Evolutionary conservation across 2,113 vertebrate species (phyloP).

Genomic region (Xenopus tropicalis): DNA sequence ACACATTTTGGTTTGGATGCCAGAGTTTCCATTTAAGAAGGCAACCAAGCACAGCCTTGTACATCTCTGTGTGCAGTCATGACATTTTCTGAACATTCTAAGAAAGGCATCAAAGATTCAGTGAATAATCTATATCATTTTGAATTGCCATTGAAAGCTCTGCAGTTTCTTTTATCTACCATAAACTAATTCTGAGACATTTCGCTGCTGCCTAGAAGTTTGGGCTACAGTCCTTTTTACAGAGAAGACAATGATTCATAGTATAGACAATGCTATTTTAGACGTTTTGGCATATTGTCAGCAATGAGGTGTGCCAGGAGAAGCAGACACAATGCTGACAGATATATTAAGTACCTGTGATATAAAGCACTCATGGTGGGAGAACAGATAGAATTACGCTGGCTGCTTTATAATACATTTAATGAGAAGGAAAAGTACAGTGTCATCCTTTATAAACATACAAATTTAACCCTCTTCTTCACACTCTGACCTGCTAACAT

Average conservation of each 20-base stretch:
- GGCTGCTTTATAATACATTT: slow-evolving; percentile 24
- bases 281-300: slow-evolving; percentile 52
- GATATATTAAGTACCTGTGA: slow-evolving; percentile 55
- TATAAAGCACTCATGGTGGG: slow-evolving; percentile 46
- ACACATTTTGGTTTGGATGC: no score
- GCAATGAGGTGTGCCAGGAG: slow-evolving; percentile 52
- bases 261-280: slow-evolving; percentile 44
- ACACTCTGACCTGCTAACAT: neutral
- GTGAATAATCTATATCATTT: no score
- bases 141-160: no score
- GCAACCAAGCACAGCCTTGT: no score
- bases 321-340: slow-evolving; percentile 56
- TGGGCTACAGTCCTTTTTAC: slow-evolving; percentile 19
- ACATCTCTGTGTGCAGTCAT: no score
- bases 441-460: slow-evolving; percentile 16
- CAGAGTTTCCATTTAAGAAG: no score
- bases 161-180: slow-evolving; percentile 23
- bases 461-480: slow-evolving; percentile 5
- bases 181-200: slow-evolving; percentile 33
- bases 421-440: slow-evolving; percentile 24
- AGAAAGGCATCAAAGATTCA: no score
- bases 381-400: slow-evolving; percentile 31
- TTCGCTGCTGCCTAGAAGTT: slow-evolving; percentile 46
- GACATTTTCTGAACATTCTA: no score
- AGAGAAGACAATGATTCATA: slow-evolving; percentile 37